Conservation (phyloP, 2,797 vertebrate genomes). For the Glossophaga mutica region DNA sequence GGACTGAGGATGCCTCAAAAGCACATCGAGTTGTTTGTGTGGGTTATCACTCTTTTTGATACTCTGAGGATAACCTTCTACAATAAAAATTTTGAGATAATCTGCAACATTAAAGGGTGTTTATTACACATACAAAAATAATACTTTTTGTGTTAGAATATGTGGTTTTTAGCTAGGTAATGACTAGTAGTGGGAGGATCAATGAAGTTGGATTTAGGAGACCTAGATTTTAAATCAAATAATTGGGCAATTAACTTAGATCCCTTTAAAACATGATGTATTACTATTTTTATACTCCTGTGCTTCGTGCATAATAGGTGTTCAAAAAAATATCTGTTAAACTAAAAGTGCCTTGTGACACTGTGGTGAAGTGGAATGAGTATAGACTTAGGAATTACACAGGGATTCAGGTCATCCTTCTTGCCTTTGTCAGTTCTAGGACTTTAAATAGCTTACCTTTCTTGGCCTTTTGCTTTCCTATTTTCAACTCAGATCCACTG, state of each 20-base stretch:
- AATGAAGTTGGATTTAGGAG: neutral
- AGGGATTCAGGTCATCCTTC: neutral
- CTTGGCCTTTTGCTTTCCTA: neutral
- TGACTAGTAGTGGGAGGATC: neutral
- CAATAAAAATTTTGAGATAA: neutral
- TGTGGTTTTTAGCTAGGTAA: neutral
- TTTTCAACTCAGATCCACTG: neutral
- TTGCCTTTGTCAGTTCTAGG: neutral
- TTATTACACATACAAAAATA: neutral
- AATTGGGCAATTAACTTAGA: neutral
- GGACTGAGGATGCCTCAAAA: neutral
- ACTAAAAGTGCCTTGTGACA: neutral
- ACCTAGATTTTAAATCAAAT: constrained; percentile 3
- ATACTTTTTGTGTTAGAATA: neutral
- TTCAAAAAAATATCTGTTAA: neutral
- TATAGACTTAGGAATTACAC: neutral
- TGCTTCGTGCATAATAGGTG: neutral
- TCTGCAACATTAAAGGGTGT: neutral
- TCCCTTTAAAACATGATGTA: neutral
- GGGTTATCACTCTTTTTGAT: neutral
- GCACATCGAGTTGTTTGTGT: neutral
- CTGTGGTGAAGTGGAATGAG: neutral
- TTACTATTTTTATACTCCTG: neutral
- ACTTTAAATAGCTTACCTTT: neutral
- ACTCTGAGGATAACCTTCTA: neutral